Base-by-base conservation (phyloP, 2,113 vertebrate species). In the Triplophysa tibetana region DNA sequence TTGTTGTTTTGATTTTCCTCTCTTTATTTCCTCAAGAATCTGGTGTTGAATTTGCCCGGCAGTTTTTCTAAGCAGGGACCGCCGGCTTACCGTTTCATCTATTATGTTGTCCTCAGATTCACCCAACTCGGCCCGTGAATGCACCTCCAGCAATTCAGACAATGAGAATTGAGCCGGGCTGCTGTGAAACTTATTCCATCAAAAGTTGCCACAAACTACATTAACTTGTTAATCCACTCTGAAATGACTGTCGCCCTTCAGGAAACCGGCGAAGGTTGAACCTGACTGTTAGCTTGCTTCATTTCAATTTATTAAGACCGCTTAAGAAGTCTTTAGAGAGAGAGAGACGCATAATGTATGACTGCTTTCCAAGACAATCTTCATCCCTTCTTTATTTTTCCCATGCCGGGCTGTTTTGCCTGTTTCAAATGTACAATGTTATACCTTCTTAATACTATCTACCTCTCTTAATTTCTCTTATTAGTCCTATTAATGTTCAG, bases 181-280 rank as follows among this genome's bases (percentile, higher is more conserved):
- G 16, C 60, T 75, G 72, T 24, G 72, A 81, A 81, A 81, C 52
- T 67, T 62, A 50, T 76, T 81, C 64, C 65, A 76, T 81, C 64
- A 76, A 48, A 81, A 75, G 43, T 76, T 69, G 48, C 66, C 72
- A 60, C 54, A 23, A 61, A 21, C 62, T 60, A 74, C 80, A 76
- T 76, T 76, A 76, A 69, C 72, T 81, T 50, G 56, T 70, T 76
- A 76, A 81, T 81, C 79, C 72, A 48, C 63, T 50, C 70, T 61
- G 72, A 75, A 81, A 75, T 75, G 50, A 81, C 16, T 33, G 70
- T 66, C 19, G 79, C 72, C 79, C 72, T 75, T 75, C 67, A 64
- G 67, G 67, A 79, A 64, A 16, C 58, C 38, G 41, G 60, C 13
- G 24, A 79, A 72, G 68, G 78, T 79, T 70, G 69, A 61, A 38